Evolutionary conservation across 1,140 invertebrate species (phyloP), one percentile per base, ranked within the genome.

Genomic region (Gonatopus flavifemur): DNA sequence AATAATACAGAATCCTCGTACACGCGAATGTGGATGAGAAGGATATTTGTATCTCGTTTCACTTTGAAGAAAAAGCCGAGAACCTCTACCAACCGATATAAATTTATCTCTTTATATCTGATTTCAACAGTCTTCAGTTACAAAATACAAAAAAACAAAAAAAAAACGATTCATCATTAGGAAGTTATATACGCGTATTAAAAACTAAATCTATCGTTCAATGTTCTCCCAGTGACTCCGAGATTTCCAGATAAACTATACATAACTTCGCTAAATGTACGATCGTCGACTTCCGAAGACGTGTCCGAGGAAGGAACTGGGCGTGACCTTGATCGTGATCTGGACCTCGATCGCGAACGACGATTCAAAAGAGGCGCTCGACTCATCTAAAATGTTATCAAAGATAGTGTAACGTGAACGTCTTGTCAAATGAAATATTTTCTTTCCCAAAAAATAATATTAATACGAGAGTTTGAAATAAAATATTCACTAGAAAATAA

Each of bases 131-230:
- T 62, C 59, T 64, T 64, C 45, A 37, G 37, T 51, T 55, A n/a
- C 49, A 52, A 43, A 49, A 53, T 59, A 49, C 36, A 59, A 53
- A 49, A 59, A 21, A 38, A 46, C n/a, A n/a, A n/a, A n/a, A n/a
- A n/a, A n/a, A n/a, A n/a, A n/a, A n/a, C n/a, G n/a, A n/a, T n/a
- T n/a, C n/a, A n/a, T n/a, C n/a, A n/a, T n/a, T n/a, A n/a, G n/a
- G n/a, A n/a, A n/a, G n/a, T n/a, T n/a, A n/a, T n/a, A n/a, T 44
- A 40, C 13, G 9, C 31, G 12, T 21, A 16, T 72, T 60, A 72
- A 39, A 63, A 66, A 33, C 72, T 77, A 54, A 78, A 78, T 63
- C 76, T 65, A 55, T 78, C 76, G 25, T 76, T 76, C n/a, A 78
- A 72, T 2, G 74, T 77, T 57, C 72, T 64, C 8, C 64, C 62